Evolutionary conservation across 2,113 vertebrate genomes (phyloP).

Genomic region (Atractosteus spatula): DNA sequence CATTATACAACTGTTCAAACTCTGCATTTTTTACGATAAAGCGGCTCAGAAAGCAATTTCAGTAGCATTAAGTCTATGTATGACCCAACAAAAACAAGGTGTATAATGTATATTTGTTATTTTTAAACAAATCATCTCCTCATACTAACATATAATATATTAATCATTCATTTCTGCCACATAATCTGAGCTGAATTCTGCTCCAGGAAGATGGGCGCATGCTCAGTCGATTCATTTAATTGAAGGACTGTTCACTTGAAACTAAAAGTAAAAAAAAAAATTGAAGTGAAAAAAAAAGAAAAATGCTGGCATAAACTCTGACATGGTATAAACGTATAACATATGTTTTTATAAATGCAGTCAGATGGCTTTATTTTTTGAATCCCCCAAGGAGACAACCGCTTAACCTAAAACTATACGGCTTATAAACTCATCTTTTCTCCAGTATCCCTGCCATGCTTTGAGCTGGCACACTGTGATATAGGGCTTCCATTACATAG

Average conservation of each 20-base stretch:
- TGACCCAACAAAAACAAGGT: too few species aligned
- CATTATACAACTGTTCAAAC: background rate
- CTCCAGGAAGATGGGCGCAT: background rate
- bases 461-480: too few species aligned
- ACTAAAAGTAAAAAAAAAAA: slow-evolving; percentile 50
- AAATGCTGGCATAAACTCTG: slow-evolving; percentile 47
- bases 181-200: background rate
- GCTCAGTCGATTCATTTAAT: background rate
- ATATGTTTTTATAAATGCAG: slow-evolving; percentile 57
- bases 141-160: background rate
- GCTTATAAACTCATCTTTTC: slow-evolving; percentile 11
- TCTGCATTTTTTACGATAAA: background rate
- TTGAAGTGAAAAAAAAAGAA: slow-evolving; percentile 42
- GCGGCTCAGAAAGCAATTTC: background rate
- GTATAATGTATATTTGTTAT: too few species aligned
- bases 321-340: slow-evolving; percentile 60
- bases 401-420: slow-evolving; percentile 30
- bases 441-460: slow-evolving; percentile 15
- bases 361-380: slow-evolving; percentile 59
- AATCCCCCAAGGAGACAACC: slow-evolving; percentile 48
- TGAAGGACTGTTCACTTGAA: slow-evolving; percentile 10
- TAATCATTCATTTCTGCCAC: background rate
- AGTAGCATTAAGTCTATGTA: too few species aligned
- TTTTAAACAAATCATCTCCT: background rate
- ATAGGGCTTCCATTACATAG: too few species aligned